Base-by-base conservation (phyloP, 2,888 invertebrate species). In the Ernsta delagoae region DNA sequence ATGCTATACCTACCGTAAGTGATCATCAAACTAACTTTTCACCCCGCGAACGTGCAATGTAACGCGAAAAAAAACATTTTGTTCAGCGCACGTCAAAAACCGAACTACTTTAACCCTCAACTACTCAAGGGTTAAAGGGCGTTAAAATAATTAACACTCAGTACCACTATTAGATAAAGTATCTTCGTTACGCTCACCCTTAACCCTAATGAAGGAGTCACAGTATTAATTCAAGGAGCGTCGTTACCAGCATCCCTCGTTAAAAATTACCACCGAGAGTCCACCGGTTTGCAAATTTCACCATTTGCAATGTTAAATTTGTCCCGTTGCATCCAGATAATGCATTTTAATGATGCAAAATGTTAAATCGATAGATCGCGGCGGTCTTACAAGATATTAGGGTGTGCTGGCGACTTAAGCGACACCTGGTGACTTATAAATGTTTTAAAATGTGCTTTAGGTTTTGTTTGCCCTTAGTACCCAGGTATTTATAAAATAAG, bases 271-370 rank as follows among this genome's bases (percentile, higher is more conserved):
- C 89, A 87, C 85, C 83, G 81, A 79, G 80, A 79, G 79, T 76
- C 81, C 79, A 78, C 77, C 80, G 62, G 83, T 84, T 89, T 90
- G 90, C 87, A 86, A 88, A 91, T 92, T 36, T 88, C 87, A 83
- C 82, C 79, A 92, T 92, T 91, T 92, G 92, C 92, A 92, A 92
- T 92, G 89, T 92, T 90, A 92, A 92, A 87, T 79, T 72, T 74
- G 76, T 78, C 77, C 82, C 84, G 84, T 82, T 87, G 89, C 87
- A 87, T 83, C 80, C 84, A 84, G 88, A 91, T 92, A 92, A 91
- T 92, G 91, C 87, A 91, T 95, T 95, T 95, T 94, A 94, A 92
- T 94, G 94, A 85, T 88, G 90, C 78, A 77, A 88, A 90, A 87
- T 89, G 86, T 83, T 79, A 84, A 83, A 79, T 88, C 90, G 84